Conservation (phyloP, 2,113 vertebrate species). For the Turdus rufiventris region DNA sequence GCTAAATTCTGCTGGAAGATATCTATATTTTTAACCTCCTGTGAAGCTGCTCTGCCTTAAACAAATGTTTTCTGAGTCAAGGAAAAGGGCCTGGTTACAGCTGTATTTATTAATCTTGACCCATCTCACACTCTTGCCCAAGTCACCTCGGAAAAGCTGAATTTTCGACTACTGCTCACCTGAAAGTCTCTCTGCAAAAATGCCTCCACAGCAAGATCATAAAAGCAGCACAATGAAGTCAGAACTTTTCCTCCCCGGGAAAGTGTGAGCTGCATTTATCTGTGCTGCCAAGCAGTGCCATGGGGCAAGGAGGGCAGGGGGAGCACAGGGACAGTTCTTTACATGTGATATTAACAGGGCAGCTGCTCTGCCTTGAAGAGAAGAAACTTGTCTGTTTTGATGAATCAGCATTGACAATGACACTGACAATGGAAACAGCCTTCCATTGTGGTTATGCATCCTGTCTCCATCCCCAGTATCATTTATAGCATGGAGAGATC, state of each 20-base stretch:
- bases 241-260: not conserved
- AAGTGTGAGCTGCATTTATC: not conserved
- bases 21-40: not conserved
- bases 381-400: not conserved
- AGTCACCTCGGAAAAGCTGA: not conserved
- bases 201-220: not conserved
- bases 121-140: fast-evolving
- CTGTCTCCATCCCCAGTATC: not conserved
- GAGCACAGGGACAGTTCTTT: not conserved
- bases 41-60: not conserved
- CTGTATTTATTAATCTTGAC: slow-evolving; percentile 31
- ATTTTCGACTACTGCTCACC: slow-evolving; percentile 1
- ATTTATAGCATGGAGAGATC: not conserved
- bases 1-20: slow-evolving; percentile 10
- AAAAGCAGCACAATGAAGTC: not conserved
- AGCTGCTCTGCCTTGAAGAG: not conserved
- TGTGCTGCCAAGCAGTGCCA: not conserved
- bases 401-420: not conserved
- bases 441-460: not conserved
- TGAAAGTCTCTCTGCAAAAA: not conserved
- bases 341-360: not conserved
- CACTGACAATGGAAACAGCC: not conserved
- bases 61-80: not conserved
- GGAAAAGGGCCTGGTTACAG: not conserved
- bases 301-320: not conserved